Base-by-base conservation (phyloP, 2,113 vertebrate genomes). In the Dermatemys mawii region DNA sequence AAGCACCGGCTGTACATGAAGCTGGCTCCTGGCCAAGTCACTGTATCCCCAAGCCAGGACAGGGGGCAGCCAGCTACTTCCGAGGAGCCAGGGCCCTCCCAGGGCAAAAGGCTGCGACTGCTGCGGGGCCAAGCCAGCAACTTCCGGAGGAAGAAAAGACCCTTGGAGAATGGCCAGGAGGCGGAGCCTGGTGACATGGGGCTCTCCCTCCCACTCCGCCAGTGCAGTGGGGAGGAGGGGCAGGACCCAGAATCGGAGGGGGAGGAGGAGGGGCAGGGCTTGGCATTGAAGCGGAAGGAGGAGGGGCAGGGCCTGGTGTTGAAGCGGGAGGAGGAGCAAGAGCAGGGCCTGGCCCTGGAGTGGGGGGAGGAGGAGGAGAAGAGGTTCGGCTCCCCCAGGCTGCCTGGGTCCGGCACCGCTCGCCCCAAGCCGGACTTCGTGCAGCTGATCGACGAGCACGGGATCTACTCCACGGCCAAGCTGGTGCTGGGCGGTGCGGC, bases 391-490 rank as follows among this genome's bases (percentile, higher is more conserved):
- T 92, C 70, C 1, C 86, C 76, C 0, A 57, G 41, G 54, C 55
- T 55, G 24, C 4, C 54, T 8, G 29, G 51, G 12, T 1, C 86
- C 0, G 1, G 8, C 0, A 44, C 17, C 0, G 2, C 46, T 26
- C 24, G 1, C 5, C 13, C 83, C 35, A 94, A 87, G 2, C 84
- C 91, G 0, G 81, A 55, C n/a, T 91, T 97, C 0, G 93, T 97
- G 6, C 97, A 96, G 46, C 84, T 97, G 49, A 97, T 97, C 2
- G 96, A 97, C 0, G 95, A 98, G 22, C 95, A 88, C 0, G 95
- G 95, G 14, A 83, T 94, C 26, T 97, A 97, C 86, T 98, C 97
- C 76, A 97, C 95, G 0, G 97, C 97, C 85, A 96, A 95, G 3
- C 85, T 97, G 81, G 94, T 97, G 24, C 78, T 96, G 78, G 84